Evolutionary conservation across 2,888 invertebrate genomes (phyloP), one percentile per base, ranked within the genome.

Genomic region (Junonia oenone): DNA sequence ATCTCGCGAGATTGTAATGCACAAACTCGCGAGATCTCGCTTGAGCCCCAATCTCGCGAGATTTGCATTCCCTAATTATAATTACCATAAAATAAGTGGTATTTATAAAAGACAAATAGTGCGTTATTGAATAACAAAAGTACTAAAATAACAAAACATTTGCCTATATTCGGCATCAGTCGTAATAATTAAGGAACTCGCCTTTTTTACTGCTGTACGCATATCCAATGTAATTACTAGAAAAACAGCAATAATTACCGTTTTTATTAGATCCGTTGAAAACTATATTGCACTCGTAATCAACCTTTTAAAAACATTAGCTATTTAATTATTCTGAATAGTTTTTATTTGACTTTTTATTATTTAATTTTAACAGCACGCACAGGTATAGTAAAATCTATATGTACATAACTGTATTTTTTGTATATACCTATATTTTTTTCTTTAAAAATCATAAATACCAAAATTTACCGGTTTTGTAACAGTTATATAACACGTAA

Each of bases 131-230:
- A 22, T 22, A 22, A 22, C 22, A 22, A 22, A 22, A n/a, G 22
- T 22, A 22, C 22, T 22, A 22, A 22, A 22, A 22, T 22, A 22
- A 22, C 22, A 29, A 6, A 29, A 29, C 29, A 9, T 46, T 31
- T 47, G 50, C 54, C 35, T 51, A 19, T 17, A 4, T 31, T 37
- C 37, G 15, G 45, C 45, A 49, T 43, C 40, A 46, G 43, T 43
- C 29, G 54, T 54, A 58, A 54, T 58, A 54, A 51, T 55, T 47
- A 46, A 14, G 50, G 50, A 57, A 50, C 49, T 6, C 15, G 35
- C 46, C 11, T 33, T 55, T 55, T 51, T 55, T 35, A 55, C 22
- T 53, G 27, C 46, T 38, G 54, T 50, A 58, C 49, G 26, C 46
- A 51, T 35, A 35, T 46, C 6, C 11, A 31, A 33, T 33, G 33